Conservation (phyloP, 2,888 invertebrate species). For the Schizaphis graminum region DNA sequence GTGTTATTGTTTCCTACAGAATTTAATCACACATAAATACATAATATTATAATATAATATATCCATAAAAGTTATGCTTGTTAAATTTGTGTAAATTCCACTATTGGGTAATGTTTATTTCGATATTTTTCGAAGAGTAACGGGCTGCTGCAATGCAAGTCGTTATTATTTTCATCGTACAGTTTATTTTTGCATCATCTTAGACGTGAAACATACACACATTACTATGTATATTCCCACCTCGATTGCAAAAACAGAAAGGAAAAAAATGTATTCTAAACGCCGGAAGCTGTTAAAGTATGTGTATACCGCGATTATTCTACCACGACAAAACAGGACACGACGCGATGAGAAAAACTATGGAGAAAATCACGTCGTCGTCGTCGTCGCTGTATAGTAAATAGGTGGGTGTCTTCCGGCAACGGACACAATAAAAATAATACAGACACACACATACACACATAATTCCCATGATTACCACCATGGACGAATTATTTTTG, state of each 20-base stretch:
- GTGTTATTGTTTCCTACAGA: constrained; percentile 8
- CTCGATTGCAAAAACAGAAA: background rate
- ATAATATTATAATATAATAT: background rate
- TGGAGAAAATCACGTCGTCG: constrained; percentile 14
- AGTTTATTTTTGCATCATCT: constrained; percentile 29
- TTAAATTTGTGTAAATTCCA: background rate
- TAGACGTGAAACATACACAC: background rate
- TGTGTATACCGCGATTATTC: constrained; percentile 49
- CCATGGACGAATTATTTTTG: constrained; percentile 56
- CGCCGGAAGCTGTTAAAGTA: constrained; percentile 49
- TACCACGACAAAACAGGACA: constrained; percentile 54
- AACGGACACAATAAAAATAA: constrained; percentile 57
- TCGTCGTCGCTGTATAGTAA: background rate
- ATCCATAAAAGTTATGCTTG: background rate
- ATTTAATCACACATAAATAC: background rate
- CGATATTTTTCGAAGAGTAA: background rate
- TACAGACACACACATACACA: constrained; percentile 45
- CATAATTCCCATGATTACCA: constrained; percentile 63
- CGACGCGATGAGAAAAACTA: constrained; percentile 33
- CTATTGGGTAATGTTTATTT: background rate
- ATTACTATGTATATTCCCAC: background rate
- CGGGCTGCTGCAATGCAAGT: background rate
- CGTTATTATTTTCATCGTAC: background rate
- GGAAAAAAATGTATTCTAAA: constrained; percentile 39
- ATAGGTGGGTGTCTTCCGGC: constrained; percentile 59